A percentile compares a stretch with the other conserved stretches of the same genome.
Evolutionary conservation across 2,797 vertebrate species (phyloP).

Genomic region (Aldrovandia affinis): DNA sequence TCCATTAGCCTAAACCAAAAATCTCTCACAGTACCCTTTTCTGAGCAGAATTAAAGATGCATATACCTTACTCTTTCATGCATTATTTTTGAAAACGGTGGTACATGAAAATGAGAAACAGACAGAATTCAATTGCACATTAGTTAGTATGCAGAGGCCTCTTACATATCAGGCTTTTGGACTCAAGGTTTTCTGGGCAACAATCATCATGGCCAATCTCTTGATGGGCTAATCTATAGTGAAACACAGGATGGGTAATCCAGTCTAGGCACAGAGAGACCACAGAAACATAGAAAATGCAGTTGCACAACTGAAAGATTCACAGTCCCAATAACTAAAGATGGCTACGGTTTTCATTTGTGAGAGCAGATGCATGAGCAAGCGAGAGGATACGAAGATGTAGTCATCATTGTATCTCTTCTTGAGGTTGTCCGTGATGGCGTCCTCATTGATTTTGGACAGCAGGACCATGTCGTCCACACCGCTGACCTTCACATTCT

Average conservation of each 20-base stretch:
- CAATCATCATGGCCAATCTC: conserved; percentile 25
- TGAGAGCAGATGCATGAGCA: no score
- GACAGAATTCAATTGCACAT: neutral
- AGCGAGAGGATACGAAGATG: conserved; percentile 75
- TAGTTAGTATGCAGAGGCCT: neutral
- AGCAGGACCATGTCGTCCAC: conserved; percentile 87
- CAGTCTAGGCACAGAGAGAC: neutral
- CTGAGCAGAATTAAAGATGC: no score
- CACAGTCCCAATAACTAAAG: neutral
- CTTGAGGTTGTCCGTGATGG: conserved; percentile 84
- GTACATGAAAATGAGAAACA: neutral
- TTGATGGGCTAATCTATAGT: neutral
- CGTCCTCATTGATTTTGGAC: conserved; percentile 81
- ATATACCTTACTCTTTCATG: neutral
- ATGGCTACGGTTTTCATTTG: neutral
- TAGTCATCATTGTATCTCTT: conserved; percentile 84
- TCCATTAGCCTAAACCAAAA: no score
- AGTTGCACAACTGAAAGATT: neutral
- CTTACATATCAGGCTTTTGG: neutral
- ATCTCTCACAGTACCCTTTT: no score
- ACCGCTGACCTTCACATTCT: conserved; percentile 82
- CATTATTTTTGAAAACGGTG: neutral
- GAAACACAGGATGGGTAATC: neutral
- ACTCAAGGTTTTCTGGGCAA: neutral
- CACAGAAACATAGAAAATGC: neutral